phyloP scores from a whole-genome alignment of 2,797 vertebrate genomes.

The Oreortyx pictus region DNA sequence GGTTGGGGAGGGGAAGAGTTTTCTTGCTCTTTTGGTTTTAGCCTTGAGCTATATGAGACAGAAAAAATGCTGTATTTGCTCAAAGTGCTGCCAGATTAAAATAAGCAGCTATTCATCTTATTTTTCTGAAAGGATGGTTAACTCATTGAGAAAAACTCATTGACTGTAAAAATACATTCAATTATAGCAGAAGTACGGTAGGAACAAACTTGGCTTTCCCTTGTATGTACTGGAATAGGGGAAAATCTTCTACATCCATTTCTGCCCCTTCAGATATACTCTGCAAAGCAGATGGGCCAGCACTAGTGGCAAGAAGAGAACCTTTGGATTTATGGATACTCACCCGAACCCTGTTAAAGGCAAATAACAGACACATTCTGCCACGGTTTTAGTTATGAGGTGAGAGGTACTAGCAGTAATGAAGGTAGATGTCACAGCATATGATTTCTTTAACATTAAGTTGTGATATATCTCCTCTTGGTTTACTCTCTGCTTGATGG shows the following conservation, averaged over 20 bases:
- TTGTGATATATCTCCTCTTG: not conserved
- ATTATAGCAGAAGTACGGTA: not conserved
- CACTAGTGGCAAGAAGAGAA: not conserved
- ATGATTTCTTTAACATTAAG: slow-evolving; percentile 12
- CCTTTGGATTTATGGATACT: not conserved
- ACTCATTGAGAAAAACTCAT: slow-evolving; percentile 49
- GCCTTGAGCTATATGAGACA: slow-evolving; percentile 49
- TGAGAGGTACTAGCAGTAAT: not conserved
- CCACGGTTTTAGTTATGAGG: not conserved
- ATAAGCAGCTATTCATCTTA: slow-evolving; percentile 54
- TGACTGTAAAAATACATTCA: slow-evolving; percentile 11
- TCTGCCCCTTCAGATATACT: not conserved
- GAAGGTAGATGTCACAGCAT: not conserved
- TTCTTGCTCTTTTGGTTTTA: slow-evolving; percentile 46
- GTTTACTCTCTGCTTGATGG: not conserved
- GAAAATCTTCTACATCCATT: not conserved
- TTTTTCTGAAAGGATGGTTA: slow-evolving; percentile 47
- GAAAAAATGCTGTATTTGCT: slow-evolving; percentile 65
- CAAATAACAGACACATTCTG: not conserved
- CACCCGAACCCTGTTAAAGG: not conserved
- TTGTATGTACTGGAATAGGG: not conserved
- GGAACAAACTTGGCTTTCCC: not conserved
- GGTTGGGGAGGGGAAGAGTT: not conserved
- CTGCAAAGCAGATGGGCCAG: not conserved
- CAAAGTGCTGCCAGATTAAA: slow-evolving; percentile 66